These are phyloP conservation scores for Opisthocomus hoazin DNA, from an alignment of 2,113 vertebrate genomes.

Conservation along the genomic window DNA sequence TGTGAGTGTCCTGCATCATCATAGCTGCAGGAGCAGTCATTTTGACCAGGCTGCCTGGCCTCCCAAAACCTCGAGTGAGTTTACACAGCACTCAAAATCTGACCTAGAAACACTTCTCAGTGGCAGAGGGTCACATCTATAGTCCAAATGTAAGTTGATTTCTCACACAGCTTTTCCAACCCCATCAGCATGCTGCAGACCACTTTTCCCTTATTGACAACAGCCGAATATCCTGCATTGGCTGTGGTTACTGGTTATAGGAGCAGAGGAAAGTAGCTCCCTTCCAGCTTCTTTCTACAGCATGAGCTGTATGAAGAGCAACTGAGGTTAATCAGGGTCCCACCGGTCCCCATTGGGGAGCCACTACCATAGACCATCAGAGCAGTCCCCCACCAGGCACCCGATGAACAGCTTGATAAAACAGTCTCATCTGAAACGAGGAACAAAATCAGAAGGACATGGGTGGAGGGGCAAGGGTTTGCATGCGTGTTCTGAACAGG, in stretches of 20 bases:
- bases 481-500: background rate
- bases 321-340: background rate
- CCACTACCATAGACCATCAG: background rate
- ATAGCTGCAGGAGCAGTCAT: background rate
- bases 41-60: background rate
- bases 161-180: background rate
- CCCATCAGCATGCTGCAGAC: background rate
- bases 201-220: too few species aligned
- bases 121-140: background rate
- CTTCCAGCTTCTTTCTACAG: background rate
- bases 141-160: background rate
- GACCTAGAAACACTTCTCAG: background rate
- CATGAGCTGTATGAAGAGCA: background rate
- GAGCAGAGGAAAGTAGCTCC: background rate
- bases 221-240: background rate
- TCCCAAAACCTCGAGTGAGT: background rate
- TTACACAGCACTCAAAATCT: background rate
- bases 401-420: background rate
- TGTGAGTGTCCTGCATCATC: background rate
- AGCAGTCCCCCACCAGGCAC: background rate
- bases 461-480: background rate
- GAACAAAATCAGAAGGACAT: background rate
- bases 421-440: background rate
- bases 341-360: background rate
- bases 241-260: background rate